These are phyloP conservation scores for Sisor rabdophorus DNA, from an alignment of 2,113 vertebrate species.

Conservation along the genomic window DNA sequence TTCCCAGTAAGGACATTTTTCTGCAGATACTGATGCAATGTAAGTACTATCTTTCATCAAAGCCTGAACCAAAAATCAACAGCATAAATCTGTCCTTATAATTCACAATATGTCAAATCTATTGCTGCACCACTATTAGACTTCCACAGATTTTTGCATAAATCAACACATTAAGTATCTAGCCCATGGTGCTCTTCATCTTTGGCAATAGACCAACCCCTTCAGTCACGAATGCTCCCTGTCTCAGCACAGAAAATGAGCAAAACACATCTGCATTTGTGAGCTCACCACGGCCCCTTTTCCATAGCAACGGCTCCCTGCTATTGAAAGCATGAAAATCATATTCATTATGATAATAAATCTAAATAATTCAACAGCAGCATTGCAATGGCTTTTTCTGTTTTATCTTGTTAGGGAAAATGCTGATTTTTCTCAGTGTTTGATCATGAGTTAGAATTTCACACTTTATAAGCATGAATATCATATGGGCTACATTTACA, in stretches of 20 bases:
- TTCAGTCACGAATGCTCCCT: constrained; percentile 35
- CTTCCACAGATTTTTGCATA: constrained; percentile 39
- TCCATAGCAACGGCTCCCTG: constrained; percentile 50
- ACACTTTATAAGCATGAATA: constrained; percentile 34
- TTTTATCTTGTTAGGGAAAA: constrained; percentile 47
- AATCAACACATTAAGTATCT: constrained; percentile 45
- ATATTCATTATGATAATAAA: constrained; percentile 45
- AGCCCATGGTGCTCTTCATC: constrained; percentile 43
- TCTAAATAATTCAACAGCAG: constrained; percentile 45
- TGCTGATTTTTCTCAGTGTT: constrained; percentile 27
- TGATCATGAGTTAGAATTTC: constrained; percentile 41
- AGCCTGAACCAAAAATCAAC: constrained; percentile 29
- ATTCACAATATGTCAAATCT: constrained; percentile 38
- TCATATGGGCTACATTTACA: constrained; percentile 28
- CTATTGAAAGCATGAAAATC: constrained; percentile 38
- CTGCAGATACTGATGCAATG: constrained; percentile 18
- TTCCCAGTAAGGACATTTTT: constrained; percentile 22
- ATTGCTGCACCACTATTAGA: constrained; percentile 17
- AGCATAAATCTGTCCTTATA: constrained; percentile 37
- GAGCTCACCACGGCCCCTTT: constrained; percentile 36
- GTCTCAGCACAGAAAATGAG: constrained; percentile 37
- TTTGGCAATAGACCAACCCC: constrained; percentile 39
- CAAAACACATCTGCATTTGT: constrained; percentile 44
- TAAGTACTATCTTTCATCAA: constrained; percentile 26
- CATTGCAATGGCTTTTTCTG: constrained; percentile 32